Conservation (phyloP, 1,140 invertebrate genomes). For the Cherax quadricarinatus region DNA sequence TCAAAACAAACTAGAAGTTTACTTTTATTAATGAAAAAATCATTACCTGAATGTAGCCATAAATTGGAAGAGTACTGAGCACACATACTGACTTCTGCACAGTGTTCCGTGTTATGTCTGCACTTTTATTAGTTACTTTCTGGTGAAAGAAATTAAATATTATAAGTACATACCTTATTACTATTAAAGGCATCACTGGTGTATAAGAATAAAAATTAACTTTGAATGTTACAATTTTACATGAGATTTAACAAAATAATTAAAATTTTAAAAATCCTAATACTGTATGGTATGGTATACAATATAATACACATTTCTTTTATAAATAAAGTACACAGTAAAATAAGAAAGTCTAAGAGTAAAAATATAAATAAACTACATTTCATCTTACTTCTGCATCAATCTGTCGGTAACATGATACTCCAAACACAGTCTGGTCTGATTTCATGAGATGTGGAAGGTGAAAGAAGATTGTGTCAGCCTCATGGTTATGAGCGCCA, state of each 20-base stretch:
- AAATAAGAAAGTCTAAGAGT: too few species aligned
- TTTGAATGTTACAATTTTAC: too few species aligned
- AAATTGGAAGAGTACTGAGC: constrained; percentile 91
- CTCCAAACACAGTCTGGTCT: constrained; percentile 92
- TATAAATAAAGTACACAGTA: too few species aligned
- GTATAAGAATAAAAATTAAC: too few species aligned
- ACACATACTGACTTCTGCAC: constrained; percentile 97
- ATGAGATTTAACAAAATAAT: too few species aligned
- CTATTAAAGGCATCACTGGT: too few species aligned
- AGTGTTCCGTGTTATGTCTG: constrained; percentile 97
- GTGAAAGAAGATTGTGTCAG: constrained; percentile 98
- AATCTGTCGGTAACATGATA: constrained; percentile 99
- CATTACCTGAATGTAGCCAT: constrained; percentile 89
- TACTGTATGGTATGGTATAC: too few species aligned
- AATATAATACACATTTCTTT: too few species aligned
- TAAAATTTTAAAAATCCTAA: too few species aligned
- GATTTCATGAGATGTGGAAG: constrained; percentile 91
- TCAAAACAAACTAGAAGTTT: too few species aligned
- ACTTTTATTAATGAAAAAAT: not conserved
- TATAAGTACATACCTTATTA: too few species aligned
- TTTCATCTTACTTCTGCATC: constrained; percentile 87
- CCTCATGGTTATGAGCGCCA: constrained; percentile 97
- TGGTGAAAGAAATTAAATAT: constrained; percentile 75
- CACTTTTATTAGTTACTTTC: constrained; percentile 94
- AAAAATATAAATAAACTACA: not conserved